A percentile compares a stretch with the other conserved stretches of the same genome.
These are phyloP conservation scores for Pica pica DNA, from an alignment of 2,113 vertebrate species.

Conservation along the genomic window DNA sequence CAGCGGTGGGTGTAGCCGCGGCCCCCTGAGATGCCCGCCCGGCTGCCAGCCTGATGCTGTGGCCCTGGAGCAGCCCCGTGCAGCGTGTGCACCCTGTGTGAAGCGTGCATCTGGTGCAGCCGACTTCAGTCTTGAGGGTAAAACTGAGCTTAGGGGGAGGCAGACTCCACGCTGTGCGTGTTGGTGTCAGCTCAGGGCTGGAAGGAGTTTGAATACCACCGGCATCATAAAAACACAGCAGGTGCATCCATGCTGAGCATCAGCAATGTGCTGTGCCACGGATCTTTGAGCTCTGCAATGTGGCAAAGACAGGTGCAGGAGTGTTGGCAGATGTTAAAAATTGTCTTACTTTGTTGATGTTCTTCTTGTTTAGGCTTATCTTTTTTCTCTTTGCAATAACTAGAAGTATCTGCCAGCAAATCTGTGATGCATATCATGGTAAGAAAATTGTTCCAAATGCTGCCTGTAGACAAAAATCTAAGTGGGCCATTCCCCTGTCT, in stretches of 20 bases:
- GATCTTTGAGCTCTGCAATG: not conserved
- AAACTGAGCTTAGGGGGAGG: not conserved
- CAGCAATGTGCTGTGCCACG: accelerated
- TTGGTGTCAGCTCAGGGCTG: not conserved
- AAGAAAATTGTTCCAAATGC: not conserved
- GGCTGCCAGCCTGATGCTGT: no score
- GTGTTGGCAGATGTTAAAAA: not conserved
- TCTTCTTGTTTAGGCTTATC: not conserved
- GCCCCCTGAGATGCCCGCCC: accelerated
- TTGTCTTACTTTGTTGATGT: not conserved
- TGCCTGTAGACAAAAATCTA: not conserved
- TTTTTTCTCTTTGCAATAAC: not conserved
- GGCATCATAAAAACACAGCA: accelerated
- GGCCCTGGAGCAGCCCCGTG: not conserved
- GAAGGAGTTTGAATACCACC: accelerated
- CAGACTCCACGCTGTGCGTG: accelerated
- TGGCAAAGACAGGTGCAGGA: not conserved
- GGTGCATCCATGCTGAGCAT: accelerated
- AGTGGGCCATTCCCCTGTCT: not conserved
- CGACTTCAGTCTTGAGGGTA: accelerated
- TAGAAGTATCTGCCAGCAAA: not conserved
- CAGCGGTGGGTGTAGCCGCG: not conserved
- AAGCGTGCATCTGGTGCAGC: not conserved
- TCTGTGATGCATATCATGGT: not conserved
- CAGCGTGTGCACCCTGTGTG: not conserved